A percentile compares a stretch with the other conserved stretches of the same genome.
Conservation (phyloP, 1,140 invertebrate species). For the Penaeus japonicus region DNA sequence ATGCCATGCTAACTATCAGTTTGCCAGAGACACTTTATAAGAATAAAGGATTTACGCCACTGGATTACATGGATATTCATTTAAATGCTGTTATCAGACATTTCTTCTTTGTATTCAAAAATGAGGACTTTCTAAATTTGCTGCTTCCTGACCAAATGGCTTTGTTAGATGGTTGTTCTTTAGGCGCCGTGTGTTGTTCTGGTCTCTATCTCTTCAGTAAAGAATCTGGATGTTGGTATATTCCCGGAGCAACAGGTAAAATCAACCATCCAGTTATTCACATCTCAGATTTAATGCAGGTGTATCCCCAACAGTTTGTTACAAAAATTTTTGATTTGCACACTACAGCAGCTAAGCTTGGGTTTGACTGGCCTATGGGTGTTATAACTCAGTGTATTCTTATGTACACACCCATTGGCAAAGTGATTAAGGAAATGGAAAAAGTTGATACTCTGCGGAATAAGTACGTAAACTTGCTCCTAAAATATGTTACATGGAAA, state of each 20-base stretch:
- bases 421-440: constrained; percentile 50
- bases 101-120: constrained; percentile 55
- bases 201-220: constrained; percentile 50
- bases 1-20: constrained; percentile 44
- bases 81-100: constrained; percentile 51
- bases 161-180: constrained; percentile 47
- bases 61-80: constrained; percentile 54
- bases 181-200: constrained; percentile 36
- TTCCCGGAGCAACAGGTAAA: constrained; percentile 42
- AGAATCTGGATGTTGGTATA: constrained; percentile 50
- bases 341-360: constrained; percentile 34
- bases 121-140: constrained; percentile 54
- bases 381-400: constrained; percentile 53
- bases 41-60: constrained; percentile 46
- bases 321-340: constrained; percentile 35
- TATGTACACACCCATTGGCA: constrained; percentile 52
- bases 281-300: constrained; percentile 41
- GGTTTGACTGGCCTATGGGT: constrained; percentile 56
- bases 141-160: constrained; percentile 46
- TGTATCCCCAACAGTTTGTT: constrained; percentile 40
- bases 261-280: constrained; percentile 43
- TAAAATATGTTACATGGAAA: constrained; percentile 56
- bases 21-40: constrained; percentile 50
- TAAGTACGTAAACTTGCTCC: constrained; percentile 50
- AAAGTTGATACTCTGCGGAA: constrained; percentile 52